Percentiles rank a stretch among this genome's conserved stretches.
phyloP scores from a whole-genome alignment of 1,140 invertebrate genomes.

The Phenacoccus solenopsis region DNA sequence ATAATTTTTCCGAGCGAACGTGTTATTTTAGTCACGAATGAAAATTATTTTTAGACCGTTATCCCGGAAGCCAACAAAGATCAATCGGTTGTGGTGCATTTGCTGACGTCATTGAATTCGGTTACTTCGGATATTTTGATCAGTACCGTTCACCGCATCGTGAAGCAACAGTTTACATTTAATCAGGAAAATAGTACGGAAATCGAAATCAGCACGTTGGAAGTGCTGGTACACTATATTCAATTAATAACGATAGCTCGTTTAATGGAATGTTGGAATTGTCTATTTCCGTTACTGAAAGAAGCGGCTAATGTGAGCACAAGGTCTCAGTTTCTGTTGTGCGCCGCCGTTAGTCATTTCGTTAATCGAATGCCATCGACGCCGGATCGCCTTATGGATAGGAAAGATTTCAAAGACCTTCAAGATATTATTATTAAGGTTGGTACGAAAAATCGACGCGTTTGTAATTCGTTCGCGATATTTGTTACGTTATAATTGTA shows the following conservation, averaged over 20 bases:
- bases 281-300: conserved; percentile 61
- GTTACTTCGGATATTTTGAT: conserved; percentile 76
- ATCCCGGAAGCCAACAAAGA: conserved; percentile 52
- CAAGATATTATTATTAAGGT: conserved; percentile 62
- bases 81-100: conserved; percentile 63
- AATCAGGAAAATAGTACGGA: conserved; percentile 25
- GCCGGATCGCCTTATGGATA: conserved; percentile 47
- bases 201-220: conserved; percentile 47
- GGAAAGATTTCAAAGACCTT: conserved; percentile 70
- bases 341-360: conserved; percentile 74
- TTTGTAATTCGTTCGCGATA: neutral
- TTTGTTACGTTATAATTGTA: neutral
- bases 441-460: conserved; percentile 12
- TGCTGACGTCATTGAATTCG: conserved; percentile 67
- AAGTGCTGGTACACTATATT: conserved; percentile 60
- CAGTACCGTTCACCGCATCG: conserved; percentile 68
- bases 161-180: conserved; percentile 50
- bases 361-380: conserved; percentile 46
- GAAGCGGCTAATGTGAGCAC: conserved; percentile 55
- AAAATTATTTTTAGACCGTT: conserved; percentile 32
- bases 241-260: conserved; percentile 50
- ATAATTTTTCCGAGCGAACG: neutral
- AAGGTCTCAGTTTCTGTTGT: conserved; percentile 65
- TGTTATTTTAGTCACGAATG: neutral
- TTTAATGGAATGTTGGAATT: conserved; percentile 65